phyloP scores from a whole-genome alignment of 2,888 invertebrate genomes.

The Hypolimnas misippus region DNA sequence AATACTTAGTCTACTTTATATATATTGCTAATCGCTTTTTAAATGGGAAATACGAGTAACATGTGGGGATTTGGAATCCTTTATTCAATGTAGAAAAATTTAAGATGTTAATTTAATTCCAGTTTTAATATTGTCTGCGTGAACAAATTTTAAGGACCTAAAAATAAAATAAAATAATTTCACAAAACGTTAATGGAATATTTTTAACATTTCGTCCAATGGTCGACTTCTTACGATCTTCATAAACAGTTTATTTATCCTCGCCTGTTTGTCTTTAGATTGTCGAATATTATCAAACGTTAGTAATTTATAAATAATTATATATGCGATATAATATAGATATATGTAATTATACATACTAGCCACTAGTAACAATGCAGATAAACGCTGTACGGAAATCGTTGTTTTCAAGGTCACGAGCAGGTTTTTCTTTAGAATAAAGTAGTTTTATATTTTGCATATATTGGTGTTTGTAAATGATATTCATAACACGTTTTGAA shows the following conservation, averaged over 20 bases:
- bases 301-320: background rate
- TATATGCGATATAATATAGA: background rate
- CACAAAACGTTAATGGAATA: background rate
- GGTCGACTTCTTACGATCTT: background rate
- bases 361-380: slow-evolving; percentile 7
- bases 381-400: slow-evolving; percentile 37
- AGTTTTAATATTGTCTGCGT: no score
- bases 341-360: background rate
- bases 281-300: background rate
- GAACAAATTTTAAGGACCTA: no score
- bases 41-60: no score
- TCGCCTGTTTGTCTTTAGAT: background rate
- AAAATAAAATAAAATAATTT: no score
- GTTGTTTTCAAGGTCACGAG: slow-evolving; percentile 36
- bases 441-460: slow-evolving; percentile 4
- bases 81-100: no score
- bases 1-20: no score
- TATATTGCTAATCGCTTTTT: no score
- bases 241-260: background rate
- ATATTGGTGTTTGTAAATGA: background rate
- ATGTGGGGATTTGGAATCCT: no score
- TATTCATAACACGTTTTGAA: background rate
- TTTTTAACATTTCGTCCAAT: background rate
- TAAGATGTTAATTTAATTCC: background rate
- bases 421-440: slow-evolving; percentile 35